Evolutionary conservation across 2,888 invertebrate species (phyloP), one percentile per base, ranked within the genome.

Genomic region (Dermolepida albohirtum): DNA sequence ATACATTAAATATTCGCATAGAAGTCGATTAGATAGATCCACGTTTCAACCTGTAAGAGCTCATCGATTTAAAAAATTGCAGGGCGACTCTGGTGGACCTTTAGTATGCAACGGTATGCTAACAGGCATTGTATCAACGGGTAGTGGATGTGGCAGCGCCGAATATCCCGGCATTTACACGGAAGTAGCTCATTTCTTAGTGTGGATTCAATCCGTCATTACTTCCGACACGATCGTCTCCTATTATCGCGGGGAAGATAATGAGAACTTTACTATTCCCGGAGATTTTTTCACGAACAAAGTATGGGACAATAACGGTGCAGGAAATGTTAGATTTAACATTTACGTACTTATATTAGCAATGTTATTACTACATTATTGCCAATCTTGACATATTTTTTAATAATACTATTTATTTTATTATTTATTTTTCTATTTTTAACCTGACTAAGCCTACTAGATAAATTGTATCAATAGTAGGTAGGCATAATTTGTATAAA

Each of bases 1-100:
- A 51, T 11, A n/a, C 12, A 27, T n/a, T n/a, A n/a, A n/a, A n/a
- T n/a, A n/a, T n/a, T n/a, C n/a, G n/a, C n/a, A n/a, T n/a, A n/a
- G n/a, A n/a, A n/a, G n/a, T n/a, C n/a, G n/a, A n/a, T n/a, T n/a
- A n/a, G n/a, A n/a, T n/a, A n/a, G n/a, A n/a, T n/a, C n/a, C n/a
- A n/a, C n/a, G n/a, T n/a, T n/a, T n/a, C n/a, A 10, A 16, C n/a
- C 7, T 14, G n/a, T n/a, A n/a, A n/a, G n/a, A n/a, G n/a, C 1
- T n/a, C 17, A 22, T 54, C n/a, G 4, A 34, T 54, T 11, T 29
- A 12, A 6, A 1, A 17, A 34, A 44, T 41, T 71, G 4, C 22
- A 78, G 77, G 78, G 77, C n/a, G 78, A 78, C 70, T 78, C 78
- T 6, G 78, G 78, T 57, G 78, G 78, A 16, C 77, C 78, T 5